These are phyloP conservation scores for Anas bahamensis DNA, from an alignment of 2,797 vertebrate species.

Conservation along the genomic window DNA sequence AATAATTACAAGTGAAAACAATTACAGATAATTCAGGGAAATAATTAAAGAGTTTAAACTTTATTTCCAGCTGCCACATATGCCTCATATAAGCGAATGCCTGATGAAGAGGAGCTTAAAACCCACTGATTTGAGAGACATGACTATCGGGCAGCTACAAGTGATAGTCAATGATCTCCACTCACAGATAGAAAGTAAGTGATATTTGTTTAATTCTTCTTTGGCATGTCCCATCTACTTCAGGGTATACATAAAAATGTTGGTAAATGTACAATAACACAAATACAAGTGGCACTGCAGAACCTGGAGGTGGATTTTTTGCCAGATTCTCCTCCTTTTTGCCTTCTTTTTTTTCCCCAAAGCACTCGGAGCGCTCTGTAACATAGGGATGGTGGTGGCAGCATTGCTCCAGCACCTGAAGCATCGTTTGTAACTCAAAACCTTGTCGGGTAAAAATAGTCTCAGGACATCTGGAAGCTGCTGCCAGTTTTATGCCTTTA, in stretches of 20 bases:
- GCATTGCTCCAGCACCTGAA: background rate
- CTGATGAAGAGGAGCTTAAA: conserved; percentile 98
- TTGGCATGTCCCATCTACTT: fast-evolving
- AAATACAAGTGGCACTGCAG: background rate
- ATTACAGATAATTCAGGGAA: background rate
- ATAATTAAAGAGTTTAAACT: background rate
- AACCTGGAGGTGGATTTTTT: background rate
- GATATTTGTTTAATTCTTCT: background rate
- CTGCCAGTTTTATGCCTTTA: background rate
- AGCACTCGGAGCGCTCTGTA: fast-evolving
- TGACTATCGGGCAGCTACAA: conserved; percentile 97
- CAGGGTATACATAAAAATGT: background rate
- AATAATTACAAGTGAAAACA: too few relatives aligned
- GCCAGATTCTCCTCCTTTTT: background rate
- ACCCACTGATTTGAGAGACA: conserved; percentile 93
- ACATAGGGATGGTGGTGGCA: too few relatives aligned
- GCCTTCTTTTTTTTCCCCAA: background rate
- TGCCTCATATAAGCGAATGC: conserved; percentile 99
- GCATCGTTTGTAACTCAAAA: background rate
- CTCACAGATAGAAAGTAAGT: conserved; percentile 99
- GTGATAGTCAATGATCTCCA: conserved; percentile 99
- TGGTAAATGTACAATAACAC: fast-evolving
- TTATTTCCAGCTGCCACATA: conserved; percentile 89
- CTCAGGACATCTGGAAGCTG: background rate
- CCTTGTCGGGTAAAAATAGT: background rate